phyloP scores from a whole-genome alignment of 2,113 vertebrate genomes.

The Mola mola region DNA sequence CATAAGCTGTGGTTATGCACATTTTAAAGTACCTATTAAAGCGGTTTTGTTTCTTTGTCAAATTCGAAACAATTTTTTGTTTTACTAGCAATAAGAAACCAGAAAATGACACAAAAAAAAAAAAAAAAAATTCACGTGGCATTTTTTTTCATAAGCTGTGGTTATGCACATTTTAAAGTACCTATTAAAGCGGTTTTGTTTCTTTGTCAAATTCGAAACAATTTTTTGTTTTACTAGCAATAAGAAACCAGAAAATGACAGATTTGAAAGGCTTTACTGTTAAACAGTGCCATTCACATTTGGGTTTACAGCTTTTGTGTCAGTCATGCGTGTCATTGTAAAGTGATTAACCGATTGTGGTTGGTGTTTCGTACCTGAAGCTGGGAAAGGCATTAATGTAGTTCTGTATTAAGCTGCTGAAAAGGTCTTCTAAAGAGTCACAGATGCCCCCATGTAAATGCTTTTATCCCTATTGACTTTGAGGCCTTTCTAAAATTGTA shows the following conservation, averaged over 20 bases:
- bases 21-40: no score
- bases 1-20: background rate
- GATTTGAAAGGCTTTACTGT: background rate
- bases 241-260: no score
- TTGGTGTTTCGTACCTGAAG: conserved; percentile 17
- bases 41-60: no score
- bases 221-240: no score
- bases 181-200: no score
- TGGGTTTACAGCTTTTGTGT: conserved; percentile 20
- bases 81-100: no score
- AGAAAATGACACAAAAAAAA: no score
- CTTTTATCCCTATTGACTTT: conserved; percentile 31
- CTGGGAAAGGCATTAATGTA: conserved; percentile 12
- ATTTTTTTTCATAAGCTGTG: background rate
- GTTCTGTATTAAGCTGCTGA: conserved; percentile 44
- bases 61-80: no score
- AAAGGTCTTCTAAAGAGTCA: background rate
- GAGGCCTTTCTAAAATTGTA: conserved; percentile 11
- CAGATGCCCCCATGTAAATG: background rate
- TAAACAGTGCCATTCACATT: conserved; percentile 3
- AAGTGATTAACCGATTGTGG: conserved; percentile 11
- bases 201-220: no score
- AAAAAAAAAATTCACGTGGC: no score
- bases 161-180: background rate
- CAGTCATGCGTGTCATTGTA: conserved; percentile 2